Evolutionary conservation across 2,113 vertebrate species (phyloP).

Genomic region (Poeciliopsis occidentalis): DNA sequence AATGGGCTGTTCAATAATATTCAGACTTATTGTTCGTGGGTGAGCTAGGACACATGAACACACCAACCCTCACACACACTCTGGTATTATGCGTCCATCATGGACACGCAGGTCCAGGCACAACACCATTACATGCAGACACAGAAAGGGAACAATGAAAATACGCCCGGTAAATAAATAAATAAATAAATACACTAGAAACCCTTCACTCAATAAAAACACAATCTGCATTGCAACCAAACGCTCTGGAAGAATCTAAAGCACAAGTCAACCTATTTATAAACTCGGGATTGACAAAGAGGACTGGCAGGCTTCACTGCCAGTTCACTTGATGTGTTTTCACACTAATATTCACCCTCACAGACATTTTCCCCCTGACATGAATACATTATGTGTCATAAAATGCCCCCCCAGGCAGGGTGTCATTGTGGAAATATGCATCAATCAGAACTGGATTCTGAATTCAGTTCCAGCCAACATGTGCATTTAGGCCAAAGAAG

Average conservation of each 20-base stretch:
- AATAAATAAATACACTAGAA: slow-evolving; percentile 26
- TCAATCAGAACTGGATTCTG: neutral
- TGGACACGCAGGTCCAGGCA: too few relatives aligned
- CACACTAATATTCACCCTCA: slow-evolving; percentile 1
- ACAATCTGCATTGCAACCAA: slow-evolving; percentile 39
- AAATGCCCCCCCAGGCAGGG: too few relatives aligned
- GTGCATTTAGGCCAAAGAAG: neutral
- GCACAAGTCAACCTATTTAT: slow-evolving; percentile 55
- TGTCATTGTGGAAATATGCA: neutral
- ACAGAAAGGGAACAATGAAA: neutral
- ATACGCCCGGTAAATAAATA: neutral
- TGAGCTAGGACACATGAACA: too few relatives aligned
- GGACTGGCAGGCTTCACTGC: slow-evolving; percentile 33
- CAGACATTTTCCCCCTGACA: neutral
- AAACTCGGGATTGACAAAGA: slow-evolving; percentile 37
- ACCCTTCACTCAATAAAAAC: neutral
- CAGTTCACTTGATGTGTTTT: slow-evolving; percentile 16
- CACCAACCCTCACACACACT: too few relatives aligned
- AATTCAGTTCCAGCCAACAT: neutral
- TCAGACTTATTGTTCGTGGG: too few relatives aligned
- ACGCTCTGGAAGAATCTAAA: slow-evolving; percentile 36
- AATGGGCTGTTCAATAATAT: too few relatives aligned
- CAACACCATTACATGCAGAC: too few relatives aligned
- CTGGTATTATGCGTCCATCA: too few relatives aligned
- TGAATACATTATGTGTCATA: too few relatives aligned